phyloP scores from a whole-genome alignment of 53 echinoderm and acorn worm genomes.

The Astropecten irregularis region DNA sequence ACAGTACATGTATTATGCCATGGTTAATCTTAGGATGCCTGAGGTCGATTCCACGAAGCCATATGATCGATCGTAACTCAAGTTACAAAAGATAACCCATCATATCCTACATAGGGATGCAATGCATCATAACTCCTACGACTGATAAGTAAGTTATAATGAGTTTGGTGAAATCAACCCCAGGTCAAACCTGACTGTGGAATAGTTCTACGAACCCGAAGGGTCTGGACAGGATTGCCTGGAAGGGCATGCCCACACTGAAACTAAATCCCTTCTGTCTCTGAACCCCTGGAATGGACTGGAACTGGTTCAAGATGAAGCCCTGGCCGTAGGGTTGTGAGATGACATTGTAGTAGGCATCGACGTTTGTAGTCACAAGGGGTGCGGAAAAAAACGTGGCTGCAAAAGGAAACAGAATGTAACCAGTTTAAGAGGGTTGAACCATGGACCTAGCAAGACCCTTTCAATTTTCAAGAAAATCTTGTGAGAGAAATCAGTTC shows the following conservation, averaged over 20 bases:
- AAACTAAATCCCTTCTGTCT: slow-evolving; percentile 52
- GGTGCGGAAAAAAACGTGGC: slow-evolving; percentile 27
- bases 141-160: no score
- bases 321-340: slow-evolving; percentile 63
- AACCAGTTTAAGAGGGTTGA: not conserved
- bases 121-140: no score
- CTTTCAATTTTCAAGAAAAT: not conserved
- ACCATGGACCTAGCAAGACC: not conserved
- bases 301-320: slow-evolving; percentile 74
- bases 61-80: no score
- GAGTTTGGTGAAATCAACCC: no score
- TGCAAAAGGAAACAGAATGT: not conserved
- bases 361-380: slow-evolving; percentile 67
- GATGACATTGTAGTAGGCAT: slow-evolving; percentile 66
- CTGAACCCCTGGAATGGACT: slow-evolving; percentile 67
- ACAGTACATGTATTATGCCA: no score
- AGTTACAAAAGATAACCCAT: no score
- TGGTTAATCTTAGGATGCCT: no score
- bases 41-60: no score
- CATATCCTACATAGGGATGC: no score
- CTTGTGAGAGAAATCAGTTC: no score
- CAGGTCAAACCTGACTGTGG: no score
- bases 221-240: slow-evolving; percentile 61
- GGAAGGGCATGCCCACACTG: slow-evolving; percentile 52
- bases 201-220: no score